Evolutionary conservation across 2,888 invertebrate species (phyloP), one percentile per base, ranked within the genome.

Genomic region (Limnephilus lunatus): DNA sequence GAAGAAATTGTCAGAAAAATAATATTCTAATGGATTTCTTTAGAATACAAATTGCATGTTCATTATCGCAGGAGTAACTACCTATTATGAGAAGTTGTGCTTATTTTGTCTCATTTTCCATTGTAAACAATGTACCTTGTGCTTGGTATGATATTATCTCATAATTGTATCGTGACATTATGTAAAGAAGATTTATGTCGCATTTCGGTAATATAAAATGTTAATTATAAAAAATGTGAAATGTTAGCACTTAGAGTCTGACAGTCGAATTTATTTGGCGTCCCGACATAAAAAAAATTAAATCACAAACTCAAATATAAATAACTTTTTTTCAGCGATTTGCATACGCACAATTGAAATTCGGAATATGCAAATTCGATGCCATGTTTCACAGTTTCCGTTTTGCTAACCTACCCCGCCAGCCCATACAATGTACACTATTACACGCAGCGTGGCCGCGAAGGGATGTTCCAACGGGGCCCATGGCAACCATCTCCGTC

Each of bases 311-410:
- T 68, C 87, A 68, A 53, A 44, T 44, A 44, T 25, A 39, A 86
- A 87, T 53, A 25, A 68, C 68, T 87, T 87, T 87, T 87, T 87
- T 87, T 87, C 31, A 12, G 32, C 53, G 31, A 91, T 91, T 91
- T 91, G 91, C 91, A 91, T 91, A 86, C 68, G 86, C 44, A 80
- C 81, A 91, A 91, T 91, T 87, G 89, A 92, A 91, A 85, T 89
- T 83, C 85, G 31, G 89, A 82, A 80, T 91, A 85, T 89, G 89
- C 82, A 91, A 91, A 89, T 91, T 89, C n/a, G 39, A 88, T n/a
- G 48, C 85, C 83, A 81, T 89, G 91, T 89, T 83, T 91, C 68
- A 85, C 68, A 53, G 68, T 87, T 87, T 87, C 87, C 53, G 87
- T 87, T 87, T 53, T 30, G 7, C 68, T 14, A 87, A 87, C 85